Evolutionary conservation across 1,140 invertebrate genomes (phyloP).

Genomic region (Lithobius niger): DNA sequence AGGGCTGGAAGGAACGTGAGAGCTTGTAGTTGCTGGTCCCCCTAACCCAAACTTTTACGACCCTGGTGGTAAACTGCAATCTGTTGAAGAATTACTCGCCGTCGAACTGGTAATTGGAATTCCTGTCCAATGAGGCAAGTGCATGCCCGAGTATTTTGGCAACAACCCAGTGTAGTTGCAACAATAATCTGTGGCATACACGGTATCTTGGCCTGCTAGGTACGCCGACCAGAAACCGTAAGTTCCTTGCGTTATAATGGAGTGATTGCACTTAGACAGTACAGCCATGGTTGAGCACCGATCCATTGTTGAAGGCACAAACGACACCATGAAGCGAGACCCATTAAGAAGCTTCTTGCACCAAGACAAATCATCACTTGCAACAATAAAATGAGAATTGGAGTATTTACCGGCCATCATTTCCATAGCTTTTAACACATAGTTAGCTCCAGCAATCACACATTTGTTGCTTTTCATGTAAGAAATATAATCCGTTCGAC

Average conservation of each 20-base stretch:
- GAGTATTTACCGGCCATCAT: slow-evolving; percentile 38
- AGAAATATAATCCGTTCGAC: slow-evolving; percentile 44
- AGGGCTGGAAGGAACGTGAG: no score
- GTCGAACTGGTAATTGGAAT: not conserved
- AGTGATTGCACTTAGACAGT: slow-evolving; percentile 47
- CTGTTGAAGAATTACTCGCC: no score
- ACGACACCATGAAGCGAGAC: slow-evolving; percentile 33
- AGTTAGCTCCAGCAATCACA: slow-evolving; percentile 36
- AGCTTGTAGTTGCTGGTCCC: no score
- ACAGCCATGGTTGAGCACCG: slow-evolving; percentile 48
- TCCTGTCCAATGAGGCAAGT: not conserved
- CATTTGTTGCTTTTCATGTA: slow-evolving; percentile 38
- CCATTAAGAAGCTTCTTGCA: slow-evolving; percentile 30
- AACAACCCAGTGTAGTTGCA: not conserved
- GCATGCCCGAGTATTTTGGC: not conserved
- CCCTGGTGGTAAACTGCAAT: no score
- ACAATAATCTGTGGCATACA: slow-evolving; percentile 2
- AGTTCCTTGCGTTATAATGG: slow-evolving; percentile 52
- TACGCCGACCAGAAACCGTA: slow-evolving; percentile 53
- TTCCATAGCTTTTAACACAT: slow-evolving; percentile 41
- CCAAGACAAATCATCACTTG: slow-evolving; percentile 48
- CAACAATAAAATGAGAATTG: slow-evolving; percentile 39
- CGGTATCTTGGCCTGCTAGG: slow-evolving; percentile 41
- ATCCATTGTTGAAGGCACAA: slow-evolving; percentile 35
- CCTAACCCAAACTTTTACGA: no score